phyloP scores from a whole-genome alignment of 2,113 vertebrate species.

The Lophochroa leadbeateri region DNA sequence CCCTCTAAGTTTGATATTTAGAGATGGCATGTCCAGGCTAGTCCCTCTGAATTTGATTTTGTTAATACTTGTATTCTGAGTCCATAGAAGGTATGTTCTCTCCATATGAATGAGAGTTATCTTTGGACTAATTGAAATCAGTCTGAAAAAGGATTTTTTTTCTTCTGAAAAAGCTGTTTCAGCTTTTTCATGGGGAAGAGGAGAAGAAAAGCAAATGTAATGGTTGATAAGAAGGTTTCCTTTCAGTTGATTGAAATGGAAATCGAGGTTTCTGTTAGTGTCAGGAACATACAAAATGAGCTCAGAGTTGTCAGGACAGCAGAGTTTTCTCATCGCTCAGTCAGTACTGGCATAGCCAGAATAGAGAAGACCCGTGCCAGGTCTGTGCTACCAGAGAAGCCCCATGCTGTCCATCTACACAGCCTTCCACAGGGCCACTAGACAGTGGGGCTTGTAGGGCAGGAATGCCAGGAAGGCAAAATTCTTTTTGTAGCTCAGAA shows the following conservation, averaged over 20 bases:
- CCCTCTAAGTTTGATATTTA: not conserved
- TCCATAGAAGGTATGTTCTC: not conserved
- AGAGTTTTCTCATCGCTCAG: not conserved
- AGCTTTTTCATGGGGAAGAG: not conserved
- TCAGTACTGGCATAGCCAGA: not conserved
- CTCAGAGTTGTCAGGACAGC: not conserved
- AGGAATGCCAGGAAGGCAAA: not conserved
- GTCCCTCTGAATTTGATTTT: not conserved
- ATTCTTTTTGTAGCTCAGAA: not conserved
- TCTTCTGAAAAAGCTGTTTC: not conserved
- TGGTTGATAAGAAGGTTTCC: not conserved
- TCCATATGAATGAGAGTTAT: not conserved
- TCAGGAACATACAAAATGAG: not conserved
- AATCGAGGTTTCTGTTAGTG: not conserved
- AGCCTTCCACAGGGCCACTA: accelerated
- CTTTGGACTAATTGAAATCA: not conserved
- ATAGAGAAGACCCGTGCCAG: not conserved
- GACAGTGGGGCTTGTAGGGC: not conserved
- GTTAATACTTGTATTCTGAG: not conserved
- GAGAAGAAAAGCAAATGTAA: not conserved
- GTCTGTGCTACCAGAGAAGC: not conserved
- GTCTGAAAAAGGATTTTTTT: not conserved
- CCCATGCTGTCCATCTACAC: not conserved
- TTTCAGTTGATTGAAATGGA: not conserved
- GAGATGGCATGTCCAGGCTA: not conserved